A percentile compares a stretch with the other conserved stretches of the same genome.
Evolutionary conservation across 2,888 invertebrate genomes (phyloP).

Genomic region (Cephus nigrinus): DNA sequence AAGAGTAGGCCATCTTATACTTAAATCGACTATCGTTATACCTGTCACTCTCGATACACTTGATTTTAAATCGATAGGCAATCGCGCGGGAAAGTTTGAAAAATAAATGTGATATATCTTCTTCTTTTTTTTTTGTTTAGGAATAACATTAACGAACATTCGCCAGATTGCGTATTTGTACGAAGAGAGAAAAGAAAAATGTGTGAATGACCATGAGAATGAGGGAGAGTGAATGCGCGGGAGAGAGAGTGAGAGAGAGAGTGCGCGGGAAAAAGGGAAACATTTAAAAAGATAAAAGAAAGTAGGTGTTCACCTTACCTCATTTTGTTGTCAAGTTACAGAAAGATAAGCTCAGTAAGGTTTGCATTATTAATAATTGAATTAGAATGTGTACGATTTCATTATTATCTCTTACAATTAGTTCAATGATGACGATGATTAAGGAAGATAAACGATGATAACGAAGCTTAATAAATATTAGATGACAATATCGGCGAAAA

Average conservation of each 20-base stretch:
- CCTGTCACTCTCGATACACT: not conserved
- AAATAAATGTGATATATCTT: slow-evolving; percentile 38
- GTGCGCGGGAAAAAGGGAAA: not conserved
- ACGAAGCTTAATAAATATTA: not conserved
- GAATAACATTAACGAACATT: slow-evolving; percentile 46
- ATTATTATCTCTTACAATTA: slow-evolving; percentile 6
- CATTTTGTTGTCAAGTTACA: slow-evolving; percentile 43
- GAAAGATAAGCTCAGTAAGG: slow-evolving; percentile 32
- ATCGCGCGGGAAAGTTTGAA: slow-evolving; percentile 12
- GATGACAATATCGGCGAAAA: not conserved
- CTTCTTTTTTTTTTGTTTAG: slow-evolving; percentile 50
- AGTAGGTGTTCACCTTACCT: slow-evolving; percentile 40
- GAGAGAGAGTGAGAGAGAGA: slow-evolving; percentile 27
- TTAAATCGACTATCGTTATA: not conserved
- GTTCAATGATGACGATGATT: no score
- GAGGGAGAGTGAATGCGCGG: not conserved
- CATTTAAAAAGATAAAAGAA: slow-evolving; percentile 17
- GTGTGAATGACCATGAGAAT: not conserved
- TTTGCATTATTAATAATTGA: slow-evolving; percentile 29
- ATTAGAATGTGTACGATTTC: slow-evolving; percentile 21
- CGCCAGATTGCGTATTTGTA: slow-evolving; percentile 49
- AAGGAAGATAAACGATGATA: not conserved
- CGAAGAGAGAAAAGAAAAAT: slow-evolving; percentile 30
- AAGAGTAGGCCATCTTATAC: not conserved
- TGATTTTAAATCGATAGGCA: not conserved